phyloP scores from a whole-genome alignment of 2,888 invertebrate genomes.

The Scrobipalpa costella region DNA sequence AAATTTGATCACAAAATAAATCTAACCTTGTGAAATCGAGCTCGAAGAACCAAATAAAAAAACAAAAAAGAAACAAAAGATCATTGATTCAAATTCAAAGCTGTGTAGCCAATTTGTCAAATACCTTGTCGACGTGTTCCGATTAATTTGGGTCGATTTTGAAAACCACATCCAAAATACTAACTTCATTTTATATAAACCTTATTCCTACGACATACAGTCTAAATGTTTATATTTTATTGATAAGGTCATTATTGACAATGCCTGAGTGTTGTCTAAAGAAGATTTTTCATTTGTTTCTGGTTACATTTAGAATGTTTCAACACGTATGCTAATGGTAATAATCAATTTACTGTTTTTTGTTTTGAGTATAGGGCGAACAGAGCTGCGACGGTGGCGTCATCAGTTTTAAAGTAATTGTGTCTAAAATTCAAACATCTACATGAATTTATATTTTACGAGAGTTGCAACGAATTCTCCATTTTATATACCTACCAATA shows the following conservation, averaged over 20 bases:
- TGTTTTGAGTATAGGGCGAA: slow-evolving; percentile 16
- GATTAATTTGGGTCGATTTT: slow-evolving; percentile 74
- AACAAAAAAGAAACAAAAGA: slow-evolving; percentile 31
- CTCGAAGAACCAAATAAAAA: slow-evolving; percentile 40
- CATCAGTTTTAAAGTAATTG: too few species aligned
- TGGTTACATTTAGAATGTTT: slow-evolving; percentile 66
- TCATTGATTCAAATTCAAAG: slow-evolving; percentile 52
- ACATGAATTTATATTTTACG: too few species aligned
- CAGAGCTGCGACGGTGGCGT: too few species aligned
- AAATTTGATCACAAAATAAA: too few species aligned
- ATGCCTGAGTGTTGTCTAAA: slow-evolving; percentile 62
- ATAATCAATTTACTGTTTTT: slow-evolving; percentile 65
- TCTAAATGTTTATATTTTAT: slow-evolving; percentile 29
- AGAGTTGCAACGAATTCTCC: too few species aligned
- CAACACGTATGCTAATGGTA: slow-evolving; percentile 70
- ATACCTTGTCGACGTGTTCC: slow-evolving; percentile 57
- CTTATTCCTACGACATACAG: slow-evolving; percentile 19
- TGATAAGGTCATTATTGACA: slow-evolving; percentile 31
- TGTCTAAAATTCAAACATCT: too few species aligned
- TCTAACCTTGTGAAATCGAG: slow-evolving; percentile 33
- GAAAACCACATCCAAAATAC: slow-evolving; percentile 41
- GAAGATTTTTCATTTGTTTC: slow-evolving; percentile 68
- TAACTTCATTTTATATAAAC: slow-evolving; percentile 27
- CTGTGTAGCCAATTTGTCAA: slow-evolving; percentile 76
- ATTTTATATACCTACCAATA: too few species aligned